These are phyloP conservation scores for Eledone cirrhosa DNA, from an alignment of 2,888 invertebrate species.

Conservation along the genomic window DNA sequence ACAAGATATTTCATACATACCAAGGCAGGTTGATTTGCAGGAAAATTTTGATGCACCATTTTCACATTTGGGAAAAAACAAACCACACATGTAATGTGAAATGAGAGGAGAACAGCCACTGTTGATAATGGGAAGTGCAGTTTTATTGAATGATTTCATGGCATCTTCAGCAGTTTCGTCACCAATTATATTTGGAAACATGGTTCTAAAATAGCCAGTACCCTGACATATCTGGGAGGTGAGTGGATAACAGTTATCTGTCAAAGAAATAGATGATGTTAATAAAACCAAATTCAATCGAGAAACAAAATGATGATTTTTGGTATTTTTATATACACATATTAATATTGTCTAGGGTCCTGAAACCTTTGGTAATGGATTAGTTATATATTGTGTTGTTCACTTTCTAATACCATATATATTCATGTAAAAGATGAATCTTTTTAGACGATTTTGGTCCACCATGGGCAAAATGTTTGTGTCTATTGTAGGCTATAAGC, in stretches of 20 bases:
- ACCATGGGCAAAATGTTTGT: too few relatives aligned
- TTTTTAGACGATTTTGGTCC: too few relatives aligned
- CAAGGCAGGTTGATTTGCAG: conserved; percentile 35
- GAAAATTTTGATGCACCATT: conserved; percentile 18
- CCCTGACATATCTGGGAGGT: conserved; percentile 33
- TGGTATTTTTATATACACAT: too few relatives aligned
- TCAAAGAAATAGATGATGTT: too few relatives aligned
- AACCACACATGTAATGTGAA: conserved; percentile 40
- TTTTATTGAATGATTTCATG: conserved; percentile 29
- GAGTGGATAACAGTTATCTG: conserved; percentile 32
- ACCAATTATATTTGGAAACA: conserved; percentile 36
- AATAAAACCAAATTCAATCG: too few relatives aligned
- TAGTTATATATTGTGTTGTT: too few relatives aligned
- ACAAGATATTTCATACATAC: conserved; percentile 27
- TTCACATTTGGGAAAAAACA: conserved; percentile 41
- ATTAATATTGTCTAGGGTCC: too few relatives aligned
- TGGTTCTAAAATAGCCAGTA: conserved; percentile 37
- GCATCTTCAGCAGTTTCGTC: conserved; percentile 27
- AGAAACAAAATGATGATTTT: too few relatives aligned
- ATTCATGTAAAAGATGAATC: too few relatives aligned
- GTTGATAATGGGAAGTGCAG: conserved; percentile 31
- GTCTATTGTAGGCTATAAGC: too few relatives aligned
- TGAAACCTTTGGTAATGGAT: too few relatives aligned
- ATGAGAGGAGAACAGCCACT: conserved; percentile 36
- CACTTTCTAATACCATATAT: too few relatives aligned